A percentile compares a stretch with the other conserved stretches of the same genome.
These are phyloP conservation scores for Drosophila niveifrons DNA, from an alignment of 2,888 invertebrate genomes.

Conservation along the genomic window DNA sequence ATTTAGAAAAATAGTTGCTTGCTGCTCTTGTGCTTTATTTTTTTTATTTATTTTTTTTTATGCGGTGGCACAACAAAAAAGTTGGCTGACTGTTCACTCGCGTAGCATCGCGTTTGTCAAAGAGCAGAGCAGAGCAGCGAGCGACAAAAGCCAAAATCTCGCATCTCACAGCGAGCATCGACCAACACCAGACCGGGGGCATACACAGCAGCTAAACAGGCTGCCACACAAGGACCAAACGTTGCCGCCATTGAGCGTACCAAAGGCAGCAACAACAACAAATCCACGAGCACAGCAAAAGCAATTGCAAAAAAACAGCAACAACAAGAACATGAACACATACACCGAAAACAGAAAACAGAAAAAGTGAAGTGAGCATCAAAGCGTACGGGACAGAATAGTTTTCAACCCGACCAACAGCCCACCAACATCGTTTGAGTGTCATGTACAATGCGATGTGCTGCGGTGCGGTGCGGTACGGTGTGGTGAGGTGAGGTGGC, in stretches of 20 bases:
- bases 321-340: slow-evolving; percentile 42
- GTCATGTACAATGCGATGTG: slow-evolving; percentile 53
- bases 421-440: slow-evolving; percentile 58
- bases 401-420: slow-evolving; percentile 76
- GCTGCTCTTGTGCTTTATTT: slow-evolving; percentile 22
- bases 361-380: slow-evolving; percentile 77
- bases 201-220: slow-evolving; percentile 55
- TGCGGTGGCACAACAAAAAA: slow-evolving; percentile 77
- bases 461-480: slow-evolving; percentile 13
- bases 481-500: slow-evolving; percentile 33
- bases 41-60: slow-evolving; percentile 32
- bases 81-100: slow-evolving; percentile 79
- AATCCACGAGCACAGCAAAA: slow-evolving; percentile 27
- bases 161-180: slow-evolving; percentile 64
- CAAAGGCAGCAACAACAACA: slow-evolving; percentile 48
- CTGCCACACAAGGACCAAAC: slow-evolving; percentile 73
- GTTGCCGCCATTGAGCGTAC: slow-evolving; percentile 71
- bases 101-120: slow-evolving; percentile 83
- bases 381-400: slow-evolving; percentile 74
- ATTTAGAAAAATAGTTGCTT: slow-evolving; percentile 63
- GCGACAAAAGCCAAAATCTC: slow-evolving; percentile 83
- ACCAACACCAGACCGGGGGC: slow-evolving; percentile 58
- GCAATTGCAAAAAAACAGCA: slow-evolving; percentile 50
- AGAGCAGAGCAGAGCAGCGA: slow-evolving; percentile 68
- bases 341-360: slow-evolving; percentile 34